phyloP scores from a whole-genome alignment of 2,113 vertebrate species.

The Coptodon bakossiorum region DNA sequence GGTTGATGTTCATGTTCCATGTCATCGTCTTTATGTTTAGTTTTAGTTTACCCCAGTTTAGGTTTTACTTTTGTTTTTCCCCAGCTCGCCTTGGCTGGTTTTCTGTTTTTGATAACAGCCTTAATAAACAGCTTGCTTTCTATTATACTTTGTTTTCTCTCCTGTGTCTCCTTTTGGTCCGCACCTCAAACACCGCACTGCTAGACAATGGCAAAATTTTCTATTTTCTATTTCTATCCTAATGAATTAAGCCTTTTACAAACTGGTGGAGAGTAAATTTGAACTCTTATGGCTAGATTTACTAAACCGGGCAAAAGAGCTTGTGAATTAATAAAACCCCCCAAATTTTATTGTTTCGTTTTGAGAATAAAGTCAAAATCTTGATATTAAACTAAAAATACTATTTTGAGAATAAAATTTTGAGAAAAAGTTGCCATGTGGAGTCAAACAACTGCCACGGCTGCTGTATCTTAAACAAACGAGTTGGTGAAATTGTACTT shows the following conservation, averaged over 20 bases:
- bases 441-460: not conserved
- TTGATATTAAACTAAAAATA: not conserved
- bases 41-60: not conserved
- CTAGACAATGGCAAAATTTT: not conserved
- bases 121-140: not conserved
- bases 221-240: not conserved
- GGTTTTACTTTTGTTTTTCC: not conserved
- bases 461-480: not conserved
- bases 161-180: not conserved
- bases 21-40: not conserved
- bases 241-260: not conserved
- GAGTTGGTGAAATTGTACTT: not conserved
- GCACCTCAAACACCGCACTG: accelerated
- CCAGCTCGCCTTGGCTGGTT: not conserved
- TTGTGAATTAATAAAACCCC: not conserved
- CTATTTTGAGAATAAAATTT: too few relatives aligned
- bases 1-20: not conserved
- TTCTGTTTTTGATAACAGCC: not conserved
- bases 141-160: not conserved
- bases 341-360: not conserved
- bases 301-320: not conserved
- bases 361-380: not conserved
- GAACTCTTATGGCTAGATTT: not conserved
- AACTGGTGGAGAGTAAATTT: not conserved
- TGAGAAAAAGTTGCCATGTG: not conserved